phyloP scores from a whole-genome alignment of 2,888 invertebrate species.

The Desoria tigrina region DNA sequence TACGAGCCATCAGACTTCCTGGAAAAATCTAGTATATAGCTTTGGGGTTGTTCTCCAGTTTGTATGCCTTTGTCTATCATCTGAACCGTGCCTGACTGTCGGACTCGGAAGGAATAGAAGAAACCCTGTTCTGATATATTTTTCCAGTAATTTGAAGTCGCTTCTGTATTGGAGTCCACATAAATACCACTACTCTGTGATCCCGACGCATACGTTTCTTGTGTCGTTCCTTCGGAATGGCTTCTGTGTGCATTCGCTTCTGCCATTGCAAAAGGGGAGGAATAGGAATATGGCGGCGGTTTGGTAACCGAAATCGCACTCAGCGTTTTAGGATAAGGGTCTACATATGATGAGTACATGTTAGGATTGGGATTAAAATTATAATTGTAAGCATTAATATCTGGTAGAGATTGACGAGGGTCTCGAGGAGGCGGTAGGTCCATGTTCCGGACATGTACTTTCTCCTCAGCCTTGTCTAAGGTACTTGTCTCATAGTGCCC shows the following conservation, averaged over 20 bases:
- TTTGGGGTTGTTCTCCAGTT: constrained; percentile 35
- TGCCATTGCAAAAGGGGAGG: background rate
- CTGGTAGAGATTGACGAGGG: constrained; percentile 44
- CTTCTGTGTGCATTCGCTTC: background rate
- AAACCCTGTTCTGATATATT: constrained; percentile 50
- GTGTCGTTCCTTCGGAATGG: constrained; percentile 3
- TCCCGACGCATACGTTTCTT: background rate
- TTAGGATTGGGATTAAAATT: constrained; percentile 25
- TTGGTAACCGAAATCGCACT: constrained; percentile 46
- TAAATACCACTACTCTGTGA: constrained; percentile 32
- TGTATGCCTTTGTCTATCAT: constrained; percentile 53
- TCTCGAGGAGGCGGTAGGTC: background rate
- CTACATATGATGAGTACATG: constrained; percentile 5
- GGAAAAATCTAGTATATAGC: constrained; percentile 42
- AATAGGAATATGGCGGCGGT: constrained; percentile 25
- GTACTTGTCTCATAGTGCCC: background rate
- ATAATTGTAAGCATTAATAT: constrained; percentile 34
- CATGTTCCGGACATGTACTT: background rate
- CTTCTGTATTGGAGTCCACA: constrained; percentile 45
- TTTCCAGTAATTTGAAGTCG: constrained; percentile 49
- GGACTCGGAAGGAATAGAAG: constrained; percentile 52
- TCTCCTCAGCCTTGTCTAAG: background rate
- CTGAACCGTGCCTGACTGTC: constrained; percentile 53
- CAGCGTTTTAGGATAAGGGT: constrained; percentile 31
- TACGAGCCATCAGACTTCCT: constrained; percentile 21